Conservation (phyloP, 2,888 invertebrate species). For the Vanessa cardui region DNA sequence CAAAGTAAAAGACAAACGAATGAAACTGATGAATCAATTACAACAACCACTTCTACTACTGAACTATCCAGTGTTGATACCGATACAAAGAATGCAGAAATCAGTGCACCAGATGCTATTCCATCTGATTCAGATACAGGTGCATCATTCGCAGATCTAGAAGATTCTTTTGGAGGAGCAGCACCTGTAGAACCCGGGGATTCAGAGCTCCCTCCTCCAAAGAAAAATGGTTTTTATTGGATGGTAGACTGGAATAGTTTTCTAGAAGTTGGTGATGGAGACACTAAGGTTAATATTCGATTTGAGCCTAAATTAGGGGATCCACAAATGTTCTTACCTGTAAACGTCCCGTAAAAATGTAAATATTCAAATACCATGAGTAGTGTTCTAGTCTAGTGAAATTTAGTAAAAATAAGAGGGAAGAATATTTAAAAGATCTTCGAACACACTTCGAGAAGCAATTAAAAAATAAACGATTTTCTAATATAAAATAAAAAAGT, state of each 20-base stretch:
- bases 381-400: conserved; percentile 48
- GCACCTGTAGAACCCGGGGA: conserved; percentile 82
- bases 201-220: conserved; percentile 85
- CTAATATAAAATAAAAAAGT: too few relatives aligned
- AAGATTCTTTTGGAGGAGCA: conserved; percentile 90
- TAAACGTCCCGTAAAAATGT: conserved; percentile 86
- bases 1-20: conserved; percentile 68
- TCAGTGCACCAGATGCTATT: conserved; percentile 52
- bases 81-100: conserved; percentile 51
- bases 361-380: conserved; percentile 32
- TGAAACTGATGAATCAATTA: conserved; percentile 43
- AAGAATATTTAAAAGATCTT: neutral
- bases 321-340: conserved; percentile 88
- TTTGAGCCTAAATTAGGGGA: conserved; percentile 92
- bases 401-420: neutral
- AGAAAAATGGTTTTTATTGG: conserved; percentile 91
- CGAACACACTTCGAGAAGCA: neutral
- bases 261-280: conserved; percentile 90
- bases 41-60: conserved; percentile 40
- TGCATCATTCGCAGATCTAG: conserved; percentile 85
- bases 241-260: conserved; percentile 94
- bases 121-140: conserved; percentile 76
- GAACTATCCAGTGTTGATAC: conserved; percentile 45
- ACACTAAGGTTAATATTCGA: conserved; percentile 88
- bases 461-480: too few relatives aligned